Base-by-base conservation (phyloP, 2,888 invertebrate genomes). In the Lepidocyrtinus sp. region DNA sequence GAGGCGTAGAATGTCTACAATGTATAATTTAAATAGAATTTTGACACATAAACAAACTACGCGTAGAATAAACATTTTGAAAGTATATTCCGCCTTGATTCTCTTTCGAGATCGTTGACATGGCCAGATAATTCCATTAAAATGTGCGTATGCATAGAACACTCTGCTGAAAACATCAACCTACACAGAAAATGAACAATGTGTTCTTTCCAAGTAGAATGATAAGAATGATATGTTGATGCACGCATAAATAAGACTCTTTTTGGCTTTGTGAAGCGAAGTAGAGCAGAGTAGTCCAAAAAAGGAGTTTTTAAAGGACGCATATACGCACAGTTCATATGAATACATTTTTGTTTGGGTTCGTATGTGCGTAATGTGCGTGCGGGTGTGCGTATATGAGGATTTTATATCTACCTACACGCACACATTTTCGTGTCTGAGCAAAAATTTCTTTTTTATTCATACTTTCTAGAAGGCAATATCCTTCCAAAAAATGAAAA, bases 81-180 rank as follows among this genome's bases (percentile, higher is more conserved):
- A n/a, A n/a, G n/a, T n/a, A n/a, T n/a, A 50, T 50, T 17, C 50
- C 64, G 17, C 26, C 64, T 64, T 27, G 15, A 63, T 64, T 55
- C 73, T 7, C 65, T 55, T 50, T 73, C 45, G 64, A 73, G 64
- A 73, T 55, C 73, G 65, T 73, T 65, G 73, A 64, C 68, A 62
- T 75, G 50, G 50, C 50, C 17, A 50, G 5, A 50, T 7, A n/a
- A 50, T 50, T 50, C n/a, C 50, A 17, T 50, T 17, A 50, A n/a
- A n/a, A 50, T 50, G 15, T 50, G 50, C 15, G 5, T 36, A 36
- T 7, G 36, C 5, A 36, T 36, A 12, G 15, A 50, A 50, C 5
- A 50, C 15, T 50, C n/a, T n/a, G n/a, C n/a, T n/a, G n/a, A n/a
- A n/a, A n/a, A n/a, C n/a, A 50, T 17, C 5, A 17, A 50, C 15